Percentiles rank a stretch among this genome's conserved stretches.
Conservation (phyloP, 2,888 invertebrate genomes). For the Anthoptus insignis region DNA sequence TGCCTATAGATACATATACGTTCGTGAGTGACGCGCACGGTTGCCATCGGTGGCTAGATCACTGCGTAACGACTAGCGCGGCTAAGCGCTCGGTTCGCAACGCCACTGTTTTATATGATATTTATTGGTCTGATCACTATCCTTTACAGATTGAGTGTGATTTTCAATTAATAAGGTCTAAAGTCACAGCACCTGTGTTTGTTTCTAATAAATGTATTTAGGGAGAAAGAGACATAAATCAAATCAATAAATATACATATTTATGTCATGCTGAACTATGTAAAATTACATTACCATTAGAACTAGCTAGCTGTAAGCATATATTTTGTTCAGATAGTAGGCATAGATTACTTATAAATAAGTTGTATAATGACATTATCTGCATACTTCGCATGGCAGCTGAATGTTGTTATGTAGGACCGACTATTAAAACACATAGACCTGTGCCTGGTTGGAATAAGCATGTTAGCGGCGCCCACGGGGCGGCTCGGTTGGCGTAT, state of each 20-base stretch:
- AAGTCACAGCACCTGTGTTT: background rate
- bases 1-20: no score
- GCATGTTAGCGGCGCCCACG: slow-evolving; percentile 20
- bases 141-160: slow-evolving; percentile 17
- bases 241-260: slow-evolving; percentile 6
- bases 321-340: background rate
- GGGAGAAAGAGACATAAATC: slow-evolving; percentile 3
- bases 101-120: slow-evolving; percentile 24
- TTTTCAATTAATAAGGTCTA: background rate
- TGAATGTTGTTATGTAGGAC: background rate
- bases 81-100: slow-evolving; percentile 9
- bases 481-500: slow-evolving; percentile 1
- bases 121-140: slow-evolving; percentile 42
- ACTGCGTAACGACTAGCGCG: slow-evolving; percentile 32
- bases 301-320: background rate
- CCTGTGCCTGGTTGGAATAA: slow-evolving; percentile 19
- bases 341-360: background rate
- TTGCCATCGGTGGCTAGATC: slow-evolving; percentile 37
- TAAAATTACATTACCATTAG: background rate
- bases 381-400: slow-evolving; percentile 1
- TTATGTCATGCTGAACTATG: background rate
- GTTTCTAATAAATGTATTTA: slow-evolving; percentile 2
- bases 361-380: background rate
- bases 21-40: background rate
- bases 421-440: background rate